Percentiles rank a stretch among this genome's conserved stretches.
phyloP scores from a whole-genome alignment of 2,888 invertebrate species.

The Drosophila infuscata region DNA sequence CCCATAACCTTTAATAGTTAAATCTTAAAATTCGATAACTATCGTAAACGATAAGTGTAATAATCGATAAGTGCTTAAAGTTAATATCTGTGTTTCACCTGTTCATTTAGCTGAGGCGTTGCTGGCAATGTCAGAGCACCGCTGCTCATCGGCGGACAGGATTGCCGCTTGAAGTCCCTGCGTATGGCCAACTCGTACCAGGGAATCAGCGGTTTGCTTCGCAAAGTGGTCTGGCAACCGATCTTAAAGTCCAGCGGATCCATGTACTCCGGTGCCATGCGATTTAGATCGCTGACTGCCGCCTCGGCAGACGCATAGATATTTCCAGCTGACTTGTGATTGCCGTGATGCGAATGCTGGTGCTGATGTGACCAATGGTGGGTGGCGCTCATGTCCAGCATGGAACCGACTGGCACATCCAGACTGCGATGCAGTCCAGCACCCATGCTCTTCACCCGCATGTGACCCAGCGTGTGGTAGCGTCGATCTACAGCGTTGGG shows the following conservation, averaged over 20 bases:
- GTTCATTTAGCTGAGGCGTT: conserved; percentile 63
- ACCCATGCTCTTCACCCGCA: conserved; percentile 84
- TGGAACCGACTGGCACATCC: conserved; percentile 79
- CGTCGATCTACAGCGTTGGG: conserved; percentile 82
- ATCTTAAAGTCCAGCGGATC: conserved; percentile 88
- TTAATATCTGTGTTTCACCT: conserved; percentile 70
- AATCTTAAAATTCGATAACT: not conserved
- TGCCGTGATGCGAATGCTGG: conserved; percentile 44
- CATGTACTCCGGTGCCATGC: conserved; percentile 83
- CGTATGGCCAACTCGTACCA: conserved; percentile 96
- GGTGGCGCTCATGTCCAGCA: conserved; percentile 72
- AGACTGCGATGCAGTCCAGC: conserved; percentile 79
- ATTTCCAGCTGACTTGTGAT: conserved; percentile 82
- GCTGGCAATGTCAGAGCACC: conserved; percentile 58
- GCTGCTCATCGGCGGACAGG: conserved; percentile 90
- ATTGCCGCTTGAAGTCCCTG: conserved; percentile 90
- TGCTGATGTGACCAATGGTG: conserved; percentile 43
- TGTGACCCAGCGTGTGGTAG: conserved; percentile 84
- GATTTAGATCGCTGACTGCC: conserved; percentile 77
- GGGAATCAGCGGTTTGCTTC: conserved; percentile 90
- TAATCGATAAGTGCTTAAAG: not conserved
- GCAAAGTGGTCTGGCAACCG: conserved; percentile 88
- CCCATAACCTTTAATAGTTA: too few species aligned
- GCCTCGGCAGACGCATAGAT: conserved; percentile 82
- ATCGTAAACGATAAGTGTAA: not conserved